These are phyloP conservation scores for Drosophila cardini DNA, from an alignment of 1,140 invertebrate species.

Conservation along the genomic window DNA sequence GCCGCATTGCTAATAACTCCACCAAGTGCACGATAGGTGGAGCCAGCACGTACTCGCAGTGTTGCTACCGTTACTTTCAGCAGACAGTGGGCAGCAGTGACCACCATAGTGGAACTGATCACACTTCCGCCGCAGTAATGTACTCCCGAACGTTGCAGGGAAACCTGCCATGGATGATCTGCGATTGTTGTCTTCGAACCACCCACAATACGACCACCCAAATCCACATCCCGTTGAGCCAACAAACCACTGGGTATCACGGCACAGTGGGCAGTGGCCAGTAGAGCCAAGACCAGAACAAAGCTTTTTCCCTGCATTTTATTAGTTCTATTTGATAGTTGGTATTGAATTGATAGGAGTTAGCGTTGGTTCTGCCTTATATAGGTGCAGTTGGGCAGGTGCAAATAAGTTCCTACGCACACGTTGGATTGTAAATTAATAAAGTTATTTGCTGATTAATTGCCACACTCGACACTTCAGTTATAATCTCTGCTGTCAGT, in stretches of 20 bases:
- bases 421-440: constrained; percentile 21
- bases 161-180: constrained; percentile 64
- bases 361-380: neutral
- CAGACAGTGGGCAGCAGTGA: constrained; percentile 66
- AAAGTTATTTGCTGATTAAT: constrained; percentile 1
- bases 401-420: neutral
- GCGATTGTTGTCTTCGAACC: constrained; percentile 47
- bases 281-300: constrained; percentile 14
- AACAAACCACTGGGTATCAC: constrained; percentile 40
- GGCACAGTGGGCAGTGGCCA: constrained; percentile 33
- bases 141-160: constrained; percentile 53
- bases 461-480: constrained; percentile 6
- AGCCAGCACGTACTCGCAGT: constrained; percentile 58
- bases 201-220: constrained; percentile 67
- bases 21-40: constrained; percentile 36
- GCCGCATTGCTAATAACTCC: constrained; percentile 50
- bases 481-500: constrained; percentile 6
- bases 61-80: constrained; percentile 24
- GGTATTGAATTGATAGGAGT: neutral
- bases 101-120: constrained; percentile 83
- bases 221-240: constrained; percentile 2
- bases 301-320: constrained; percentile 21
- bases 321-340: neutral
- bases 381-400: neutral
- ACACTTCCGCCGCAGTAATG: constrained; percentile 87